Evolutionary conservation across 2,797 vertebrate genomes (phyloP), one percentile per base, ranked within the genome.

Genomic region (Iguana delicatissima): DNA sequence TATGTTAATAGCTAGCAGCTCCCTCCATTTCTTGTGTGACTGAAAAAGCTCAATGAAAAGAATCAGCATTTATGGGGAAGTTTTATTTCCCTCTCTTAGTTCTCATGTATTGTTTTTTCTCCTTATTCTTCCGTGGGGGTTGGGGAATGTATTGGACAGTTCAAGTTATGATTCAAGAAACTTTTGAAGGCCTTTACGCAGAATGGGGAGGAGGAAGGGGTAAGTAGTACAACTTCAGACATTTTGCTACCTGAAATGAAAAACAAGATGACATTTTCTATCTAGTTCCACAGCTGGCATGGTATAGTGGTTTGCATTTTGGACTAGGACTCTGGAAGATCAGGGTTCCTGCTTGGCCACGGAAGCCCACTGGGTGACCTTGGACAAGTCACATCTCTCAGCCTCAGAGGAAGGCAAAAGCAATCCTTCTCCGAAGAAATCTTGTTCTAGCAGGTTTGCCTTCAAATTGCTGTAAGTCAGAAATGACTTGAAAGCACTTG

Each of bases 1-100:
- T 93, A 16, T 87, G 91, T 74, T 95, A 93, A 92, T 84, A 90
- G 76, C 79, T 80, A 18, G 50, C 35, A 77, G 74, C 76, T 94
- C 86, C 91, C 80, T 85, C 0, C 88, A 76, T 38, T 6, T 76
- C 69, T 91, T 72, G 4, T 84, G 12, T 73, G 90, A 26, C 74
- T 89, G 88, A 83, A 80, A 77, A 77, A 92, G 18, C 50, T 62
- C 79, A 90, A 74, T 67, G 59, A 0, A 1, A 92, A 90, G 79
- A 89, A 88, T 74, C 59, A 72, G 64, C 73, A 85, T 85, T 88
- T 85, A 67, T 90, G 1, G 1, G 76, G 46, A 67, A 42, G 59
- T 89, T 91, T 84, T 50, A 80, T 50, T 89, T 42, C 16, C 14
- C 26, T 42, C 1, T 59, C 9, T 52, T 7, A 50, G 4, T 22